Evolutionary conservation across 2,113 vertebrate species (phyloP), one percentile per base, ranked within the genome.

Genomic region (Fukomys damarensis): DNA sequence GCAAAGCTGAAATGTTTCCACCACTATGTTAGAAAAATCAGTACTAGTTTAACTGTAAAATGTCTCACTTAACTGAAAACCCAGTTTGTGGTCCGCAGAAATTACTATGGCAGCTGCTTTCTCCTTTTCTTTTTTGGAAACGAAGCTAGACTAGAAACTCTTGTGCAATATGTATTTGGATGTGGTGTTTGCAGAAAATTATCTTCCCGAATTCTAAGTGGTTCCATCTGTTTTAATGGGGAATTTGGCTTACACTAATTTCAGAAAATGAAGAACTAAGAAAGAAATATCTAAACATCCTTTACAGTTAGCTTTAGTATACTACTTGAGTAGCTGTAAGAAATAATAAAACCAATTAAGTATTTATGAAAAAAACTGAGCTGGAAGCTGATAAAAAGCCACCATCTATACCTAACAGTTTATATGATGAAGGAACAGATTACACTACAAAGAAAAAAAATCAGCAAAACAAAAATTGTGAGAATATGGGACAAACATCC

Each of bases 161-260:
- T 89, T 91, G 35, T 76, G 58, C 77, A 95, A 94, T 92, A 70
- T 98, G 85, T 93, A 86, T 94, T 77, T 96, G 92, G 88, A 96
- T 95, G 77, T 92, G 77, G 58, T 93, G 32, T 95, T 81, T 96
- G 74, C 61, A 94, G 38, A 84, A 63, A n/a, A 93, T 96, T 84
- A 90, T 96, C 85, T 92, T 86, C 91, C 96, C 72, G 84, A 74
- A 91, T 92, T 97, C 88, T 95, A 96, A 97, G 91, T 95, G 82
- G 24, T 95, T 96, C 94, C 96, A 96, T 95, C 52, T 97, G 96
- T 89, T 97, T 97, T 95, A 70, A 88, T 54, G 22, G 91, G 49
- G 58, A 92, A 95, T 66, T 85, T 94, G 85, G 63, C 61, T 95
- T 70, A 85, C 16, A 30, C 49, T 56, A 11, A 96, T 41, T 90